Base-by-base conservation (phyloP, 1,140 invertebrate species). In the Holotrichia oblita region DNA sequence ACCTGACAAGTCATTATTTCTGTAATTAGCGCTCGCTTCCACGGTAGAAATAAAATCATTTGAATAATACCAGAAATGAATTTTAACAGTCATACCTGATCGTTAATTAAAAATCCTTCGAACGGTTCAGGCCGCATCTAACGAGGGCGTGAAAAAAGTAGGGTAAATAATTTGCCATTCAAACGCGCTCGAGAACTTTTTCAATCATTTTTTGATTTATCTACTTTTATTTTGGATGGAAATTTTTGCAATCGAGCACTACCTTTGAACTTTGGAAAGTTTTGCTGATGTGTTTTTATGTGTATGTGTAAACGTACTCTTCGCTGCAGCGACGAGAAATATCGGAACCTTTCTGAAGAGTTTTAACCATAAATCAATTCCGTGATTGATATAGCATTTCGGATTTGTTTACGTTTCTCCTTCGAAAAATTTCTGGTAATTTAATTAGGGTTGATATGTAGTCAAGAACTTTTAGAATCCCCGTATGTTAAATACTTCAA, bases 191-290 rank as follows among this genome's bases (percentile, higher is more conserved):
- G 61, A 6, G 61, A 64, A 64, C 61, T 64, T 64, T 64, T 64
- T 64, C 61, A 64, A 64, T 64, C 61, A 64, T 64, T 64, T 64
- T 22, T 64, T 64, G 61, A 64, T 64, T 64, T 64, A 64, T 64
- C 61, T 64, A 64, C 61, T 64, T 64, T 64, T 64, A 64, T 64
- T 64, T 64, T 27, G 61, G 9, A 64, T 64, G 61, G 6, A 64
- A 64, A 64, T 64, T 64, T 64, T 64, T 8, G 17, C 61, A 20
- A 64, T 64, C 61, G 61, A 64, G 61, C 14, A 27, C 17, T 64
- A 64, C 61, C 61, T 64, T 64, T 64, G 61, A 64, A 64, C 61
- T 24, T 20, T 27, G 12, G 22, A 17, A 64, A 64, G 61, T n/a
- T 64, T 64, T 22, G 9, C 61, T 3, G 61, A 22, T 64, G 24